These are phyloP conservation scores for Nannospalax galili DNA, from an alignment of 2,113 vertebrate species.

Conservation along the genomic window DNA sequence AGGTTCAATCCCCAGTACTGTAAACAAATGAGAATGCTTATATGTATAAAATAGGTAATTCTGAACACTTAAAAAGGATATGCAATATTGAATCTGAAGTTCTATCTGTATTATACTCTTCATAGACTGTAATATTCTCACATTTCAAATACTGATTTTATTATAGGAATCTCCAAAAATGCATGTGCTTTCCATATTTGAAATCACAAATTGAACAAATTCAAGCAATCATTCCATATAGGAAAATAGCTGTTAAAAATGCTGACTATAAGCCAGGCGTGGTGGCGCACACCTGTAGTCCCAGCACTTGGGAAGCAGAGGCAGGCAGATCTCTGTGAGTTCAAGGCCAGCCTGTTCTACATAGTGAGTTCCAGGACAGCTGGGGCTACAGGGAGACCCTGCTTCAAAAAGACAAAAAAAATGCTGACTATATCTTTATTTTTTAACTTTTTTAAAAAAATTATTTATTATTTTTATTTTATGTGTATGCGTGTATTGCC, in stretches of 20 bases:
- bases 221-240: slow-evolving; percentile 24
- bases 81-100: slow-evolving; percentile 3
- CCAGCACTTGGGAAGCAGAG: too few relatives aligned
- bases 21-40: neutral
- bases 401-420: too few relatives aligned
- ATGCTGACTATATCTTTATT: slow-evolving; percentile 31
- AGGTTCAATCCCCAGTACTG: neutral
- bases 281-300: too few relatives aligned
- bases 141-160: slow-evolving; percentile 39
- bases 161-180: slow-evolving; percentile 47
- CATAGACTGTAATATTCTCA: slow-evolving; percentile 39
- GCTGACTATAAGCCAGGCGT: slow-evolving; percentile 3
- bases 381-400: too few relatives aligned
- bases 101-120: slow-evolving; percentile 21
- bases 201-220: slow-evolving; percentile 16
- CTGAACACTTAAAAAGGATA: slow-evolving; percentile 18
- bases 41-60: slow-evolving; percentile 16
- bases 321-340: too few relatives aligned
- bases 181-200: neutral
- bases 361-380: too few relatives aligned
- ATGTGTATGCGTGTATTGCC: too few relatives aligned
- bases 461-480: too few relatives aligned
- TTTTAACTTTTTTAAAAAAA: too few relatives aligned
- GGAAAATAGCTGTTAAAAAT: slow-evolving; percentile 57
- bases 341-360: too few relatives aligned